Conservation (phyloP, 2,888 invertebrate species). For the Athalia rosae region DNA sequence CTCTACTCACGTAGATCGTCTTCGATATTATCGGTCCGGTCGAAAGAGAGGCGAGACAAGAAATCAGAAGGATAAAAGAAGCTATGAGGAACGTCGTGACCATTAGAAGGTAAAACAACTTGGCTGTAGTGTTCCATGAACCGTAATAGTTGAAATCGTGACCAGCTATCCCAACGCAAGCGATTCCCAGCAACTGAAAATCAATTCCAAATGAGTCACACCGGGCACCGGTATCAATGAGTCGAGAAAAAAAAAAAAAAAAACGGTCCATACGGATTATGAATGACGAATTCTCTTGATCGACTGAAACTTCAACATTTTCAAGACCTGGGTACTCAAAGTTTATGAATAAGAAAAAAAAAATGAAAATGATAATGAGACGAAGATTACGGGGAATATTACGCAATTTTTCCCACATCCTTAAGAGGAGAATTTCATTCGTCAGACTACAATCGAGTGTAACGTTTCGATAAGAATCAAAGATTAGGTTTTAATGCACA, state of each 20-base stretch:
- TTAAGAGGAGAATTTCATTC: too few species aligned
- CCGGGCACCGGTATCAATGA: neutral
- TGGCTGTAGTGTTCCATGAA: conserved; percentile 70
- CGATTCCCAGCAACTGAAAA: conserved; percentile 84
- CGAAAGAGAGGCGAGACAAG: conserved; percentile 86
- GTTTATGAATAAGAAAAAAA: too few species aligned
- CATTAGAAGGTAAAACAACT: conserved; percentile 84
- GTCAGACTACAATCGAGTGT: too few species aligned
- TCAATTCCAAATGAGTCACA: conserved; percentile 27
- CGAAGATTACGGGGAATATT: too few species aligned
- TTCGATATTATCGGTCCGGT: conserved; percentile 90
- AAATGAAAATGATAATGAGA: too few species aligned
- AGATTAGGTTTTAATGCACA: too few species aligned
- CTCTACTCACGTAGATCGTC: conserved; percentile 84
- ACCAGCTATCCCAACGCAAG: conserved; percentile 83
- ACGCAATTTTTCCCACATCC: too few species aligned
- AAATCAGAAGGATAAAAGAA: conserved; percentile 83
- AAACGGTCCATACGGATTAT: neutral
- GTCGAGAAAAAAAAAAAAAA: neutral
- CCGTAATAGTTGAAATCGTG: conserved; percentile 75
- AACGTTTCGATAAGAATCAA: too few species aligned
- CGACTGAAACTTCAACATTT: too few species aligned
- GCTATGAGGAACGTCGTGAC: conserved; percentile 86
- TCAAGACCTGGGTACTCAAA: too few species aligned
- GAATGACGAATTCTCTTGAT: neutral